Evolutionary conservation across 1,140 invertebrate species (phyloP), one percentile per base, ranked within the genome.

Genomic region (Venustaconcha ellipsiformis): DNA sequence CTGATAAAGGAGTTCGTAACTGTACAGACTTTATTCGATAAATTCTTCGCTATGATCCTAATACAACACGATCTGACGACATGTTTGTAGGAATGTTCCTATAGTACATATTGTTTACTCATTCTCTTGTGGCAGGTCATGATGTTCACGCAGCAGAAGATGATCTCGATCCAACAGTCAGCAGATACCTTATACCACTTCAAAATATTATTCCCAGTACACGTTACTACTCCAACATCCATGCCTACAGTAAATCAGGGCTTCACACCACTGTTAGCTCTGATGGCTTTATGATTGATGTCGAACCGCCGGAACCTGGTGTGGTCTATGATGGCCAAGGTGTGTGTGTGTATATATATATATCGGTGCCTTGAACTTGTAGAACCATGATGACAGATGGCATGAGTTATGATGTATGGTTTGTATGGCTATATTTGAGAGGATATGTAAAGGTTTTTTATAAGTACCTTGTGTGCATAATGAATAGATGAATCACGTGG

Each of bases 221-320:
- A 4, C 58, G 65, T 14, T 80, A 80, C 62, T 80, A 69, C 56
- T 56, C 57, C 20, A 72, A 59, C 23, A 66, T 80, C 1, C 65
- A 78, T 17, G 72, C 76, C 12, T 75, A 77, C 37, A 72, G 74
- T 57, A 58, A 58, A 23, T 72, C 69, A 26, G 79, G 76, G 5
- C 64, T 80, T 4, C 65, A 69, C 59, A 78, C 67, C 23, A 78
- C 66, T 56, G 59, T 20, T 6, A 56, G 26, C 20, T 78, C 76
- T 59, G 79, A 80, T 76, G 79, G 79, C 37, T 68, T 80, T 20
- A 68, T 72, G 48, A 26, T 80, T 55, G 76, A 78, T 58, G 56
- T 55, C 20, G 59, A 67, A 13, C 72, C 69, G 26, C 79, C 79
- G n/a, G 14, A 18, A 18, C 8, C 70, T 56, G 79, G 79, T 37